phyloP scores from a whole-genome alignment of 1,140 invertebrate genomes.

The Drosophila truncata region DNA sequence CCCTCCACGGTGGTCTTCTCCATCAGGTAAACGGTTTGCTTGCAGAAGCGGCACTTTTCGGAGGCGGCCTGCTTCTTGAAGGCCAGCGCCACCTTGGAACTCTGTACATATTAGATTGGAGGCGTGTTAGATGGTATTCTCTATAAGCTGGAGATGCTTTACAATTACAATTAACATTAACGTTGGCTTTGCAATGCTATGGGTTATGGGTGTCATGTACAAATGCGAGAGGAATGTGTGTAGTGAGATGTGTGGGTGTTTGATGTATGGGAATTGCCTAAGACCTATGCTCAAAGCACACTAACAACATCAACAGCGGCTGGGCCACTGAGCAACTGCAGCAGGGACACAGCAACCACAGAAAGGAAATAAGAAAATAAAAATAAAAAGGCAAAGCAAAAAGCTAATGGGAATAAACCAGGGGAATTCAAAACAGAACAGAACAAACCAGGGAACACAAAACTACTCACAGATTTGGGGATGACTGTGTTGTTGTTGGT shows the following conservation, averaged over 20 bases:
- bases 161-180: conserved; percentile 24
- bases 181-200: conserved; percentile 38
- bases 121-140: background rate
- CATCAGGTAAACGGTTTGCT: conserved; percentile 95
- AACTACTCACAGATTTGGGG: conserved; percentile 88
- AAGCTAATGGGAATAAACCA: conserved; percentile 15
- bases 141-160: background rate
- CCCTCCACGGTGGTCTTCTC: conserved; percentile 94
- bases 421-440: conserved; percentile 35
- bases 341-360: conserved; percentile 29
- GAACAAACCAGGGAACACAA: conserved; percentile 43
- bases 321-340: conserved; percentile 14
- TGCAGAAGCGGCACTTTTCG: conserved; percentile 94
- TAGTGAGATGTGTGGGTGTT: conserved; percentile 20
- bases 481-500: conserved; percentile 76
- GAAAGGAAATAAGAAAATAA: background rate
- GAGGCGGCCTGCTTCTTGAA: conserved; percentile 89
- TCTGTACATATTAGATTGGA: conserved; percentile 77
- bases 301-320: conserved; percentile 32
- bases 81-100: conserved; percentile 87
- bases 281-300: conserved; percentile 40
- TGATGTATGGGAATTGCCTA: conserved; percentile 31
- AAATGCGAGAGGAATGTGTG: conserved; percentile 12
- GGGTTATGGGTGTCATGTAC: conserved; percentile 28
- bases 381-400: conserved; percentile 20